A percentile compares a stretch with the other conserved stretches of the same genome.
Evolutionary conservation across 2,113 vertebrate species (phyloP).

Genomic region (Acanthochromis polyacanthus): DNA sequence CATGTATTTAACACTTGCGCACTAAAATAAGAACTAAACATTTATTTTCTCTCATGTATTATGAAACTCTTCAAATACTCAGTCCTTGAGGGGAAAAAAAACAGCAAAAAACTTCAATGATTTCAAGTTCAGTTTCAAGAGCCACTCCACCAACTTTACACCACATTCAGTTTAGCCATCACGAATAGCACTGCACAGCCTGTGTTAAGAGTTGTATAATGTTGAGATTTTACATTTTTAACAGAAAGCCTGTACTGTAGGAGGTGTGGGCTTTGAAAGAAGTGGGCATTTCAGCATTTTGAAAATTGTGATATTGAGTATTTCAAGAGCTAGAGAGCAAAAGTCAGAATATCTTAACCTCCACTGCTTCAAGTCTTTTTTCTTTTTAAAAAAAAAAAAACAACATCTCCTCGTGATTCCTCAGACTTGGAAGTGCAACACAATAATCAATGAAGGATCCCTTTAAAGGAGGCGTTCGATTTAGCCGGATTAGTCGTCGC

Average conservation of each 20-base stretch:
- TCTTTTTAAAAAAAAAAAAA: no score
- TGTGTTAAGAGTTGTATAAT: neutral
- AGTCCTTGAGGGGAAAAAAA: neutral
- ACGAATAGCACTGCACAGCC: neutral
- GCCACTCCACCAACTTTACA: neutral
- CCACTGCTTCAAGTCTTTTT: neutral
- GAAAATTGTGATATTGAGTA: neutral
- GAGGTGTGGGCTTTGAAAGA: slow-evolving; percentile 1
- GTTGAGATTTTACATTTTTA: neutral
- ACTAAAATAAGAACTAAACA: no score
- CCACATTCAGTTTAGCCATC: neutral
- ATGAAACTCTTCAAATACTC: neutral
- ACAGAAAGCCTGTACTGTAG: slow-evolving; percentile 9
- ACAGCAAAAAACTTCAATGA: no score
- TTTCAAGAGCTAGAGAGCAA: neutral
- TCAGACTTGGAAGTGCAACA: no score
- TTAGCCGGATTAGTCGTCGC: neutral
- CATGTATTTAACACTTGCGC: no score
- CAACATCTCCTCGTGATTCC: no score
- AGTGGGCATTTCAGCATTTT: neutral
- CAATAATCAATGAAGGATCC: neutral
- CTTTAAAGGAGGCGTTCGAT: slow-evolving; percentile 23
- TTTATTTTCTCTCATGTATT: neutral
- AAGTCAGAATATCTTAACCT: neutral
- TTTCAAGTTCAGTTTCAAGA: neutral